Base-by-base conservation (phyloP, 64 coral and sea anemone species). In the Dendronephthya gigantea region DNA sequence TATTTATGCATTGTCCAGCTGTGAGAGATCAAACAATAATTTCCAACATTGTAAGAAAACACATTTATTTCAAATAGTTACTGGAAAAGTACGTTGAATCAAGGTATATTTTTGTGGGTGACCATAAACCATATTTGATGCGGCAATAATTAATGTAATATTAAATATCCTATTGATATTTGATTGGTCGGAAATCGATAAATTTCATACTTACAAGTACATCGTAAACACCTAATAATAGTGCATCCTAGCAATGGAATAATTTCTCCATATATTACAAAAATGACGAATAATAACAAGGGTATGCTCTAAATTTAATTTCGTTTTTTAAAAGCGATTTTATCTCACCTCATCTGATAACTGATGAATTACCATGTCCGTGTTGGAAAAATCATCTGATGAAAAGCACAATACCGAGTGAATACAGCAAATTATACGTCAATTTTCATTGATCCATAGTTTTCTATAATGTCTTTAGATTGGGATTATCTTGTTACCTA, bases 361-460 rank as follows among this genome's bases (percentile, higher is more conserved):
- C 88, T 98, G 95, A 74, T 98, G 95, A 68, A 98, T 86, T 76
- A 98, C 95, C 95, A 98, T 98, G 23, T 30, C 49, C 49, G 29
- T 70, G 55, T 72, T 87, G 81, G 85, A 79, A 79, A 34, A 79
- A 36, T 9, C 72, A 79, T 34, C 2, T 8, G 72, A 79, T 34
- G 36, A 8, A 79, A 79, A 36, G 72, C 29, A 79, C 72, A 79
- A 34, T 29, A 79, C 72, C 4, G 22, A 79, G 30, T 79, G 5
- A 29, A 39, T 17, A 29, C 30, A 36, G 72, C 32, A 79, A 79
- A 34, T 35, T 28, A 36, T 9, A 33, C 34, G 15, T 34, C 37
- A 15, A 7, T 1, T 62, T 62, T 62, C 25, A 62, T 22, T 62
- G 55, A 62, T 62, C 55, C 55, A 62, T 62, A 62, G 55, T 62